A percentile compares a stretch with the other conserved stretches of the same genome.
phyloP scores from a whole-genome alignment of 35 echinoderm and acorn worm genomes.

The Anneissia japonica region DNA sequence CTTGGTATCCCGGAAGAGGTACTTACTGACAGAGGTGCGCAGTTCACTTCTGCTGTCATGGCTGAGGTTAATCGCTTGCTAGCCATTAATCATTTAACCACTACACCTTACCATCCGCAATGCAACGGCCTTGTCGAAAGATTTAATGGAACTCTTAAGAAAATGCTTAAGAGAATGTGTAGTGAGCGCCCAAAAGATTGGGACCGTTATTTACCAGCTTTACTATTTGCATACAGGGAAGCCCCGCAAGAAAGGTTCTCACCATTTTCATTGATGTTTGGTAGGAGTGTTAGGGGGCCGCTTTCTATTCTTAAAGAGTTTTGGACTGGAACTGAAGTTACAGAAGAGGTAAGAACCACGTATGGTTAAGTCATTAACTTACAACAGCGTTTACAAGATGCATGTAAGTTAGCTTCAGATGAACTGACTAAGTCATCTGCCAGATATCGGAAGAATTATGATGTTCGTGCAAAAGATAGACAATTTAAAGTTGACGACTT shows the following conservation, averaged over 20 bases:
- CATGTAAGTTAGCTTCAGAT: slow-evolving; percentile 11
- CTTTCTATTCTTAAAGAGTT: slow-evolving; percentile 22
- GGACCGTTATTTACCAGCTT: slow-evolving; percentile 41
- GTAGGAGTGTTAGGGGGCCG: slow-evolving; percentile 34
- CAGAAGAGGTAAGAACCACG: background rate
- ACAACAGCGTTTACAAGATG: background rate
- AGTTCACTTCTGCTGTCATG: background rate
- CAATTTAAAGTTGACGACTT: slow-evolving; percentile 19
- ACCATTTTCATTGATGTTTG: slow-evolving; percentile 46
- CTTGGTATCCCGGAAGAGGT: slow-evolving; percentile 12
- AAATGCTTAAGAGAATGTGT: slow-evolving; percentile 24
- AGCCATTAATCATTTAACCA: slow-evolving; percentile 12
- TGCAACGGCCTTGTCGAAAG: background rate
- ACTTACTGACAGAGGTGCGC: slow-evolving; percentile 24
- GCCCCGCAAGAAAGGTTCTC: slow-evolving; percentile 48
- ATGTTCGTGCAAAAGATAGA: background rate
- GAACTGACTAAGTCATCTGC: slow-evolving; percentile 15
- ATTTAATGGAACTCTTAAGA: background rate
- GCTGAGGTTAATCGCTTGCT: slow-evolving; percentile 5
- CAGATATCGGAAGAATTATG: slow-evolving; percentile 29
- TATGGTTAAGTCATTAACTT: slow-evolving; percentile 32
- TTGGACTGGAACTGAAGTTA: background rate
- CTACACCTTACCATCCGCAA: background rate
- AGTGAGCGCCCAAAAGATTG: slow-evolving; percentile 17
- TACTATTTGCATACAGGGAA: slow-evolving; percentile 42